Conservation (phyloP, 2,797 vertebrate species). For the Synaphobranchus kaupii region DNA sequence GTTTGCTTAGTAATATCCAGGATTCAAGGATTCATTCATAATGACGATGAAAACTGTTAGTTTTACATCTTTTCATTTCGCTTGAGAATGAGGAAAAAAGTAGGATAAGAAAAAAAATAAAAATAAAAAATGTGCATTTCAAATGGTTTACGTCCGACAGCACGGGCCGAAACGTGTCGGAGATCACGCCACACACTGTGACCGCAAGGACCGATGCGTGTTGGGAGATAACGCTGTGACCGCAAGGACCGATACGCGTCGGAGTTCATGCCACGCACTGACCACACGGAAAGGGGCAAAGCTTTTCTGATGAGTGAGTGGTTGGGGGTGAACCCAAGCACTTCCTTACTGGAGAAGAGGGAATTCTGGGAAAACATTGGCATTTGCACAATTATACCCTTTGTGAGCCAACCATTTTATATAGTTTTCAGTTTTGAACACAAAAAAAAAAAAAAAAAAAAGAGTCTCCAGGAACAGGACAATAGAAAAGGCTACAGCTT, state of each 20-base stretch:
- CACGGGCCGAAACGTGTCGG: slow-evolving; percentile 17
- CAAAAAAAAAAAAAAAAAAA: slow-evolving; percentile 88
- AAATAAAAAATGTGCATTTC: slow-evolving; percentile 62
- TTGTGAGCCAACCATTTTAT: slow-evolving; percentile 82
- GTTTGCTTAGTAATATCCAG: slow-evolving; percentile 72
- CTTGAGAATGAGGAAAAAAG: slow-evolving; percentile 81
- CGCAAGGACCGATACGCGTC: slow-evolving; percentile 23
- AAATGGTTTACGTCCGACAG: slow-evolving; percentile 42
- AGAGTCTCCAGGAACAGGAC: slow-evolving; percentile 58
- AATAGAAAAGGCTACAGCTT: slow-evolving; percentile 70
- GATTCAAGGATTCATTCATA: slow-evolving; percentile 55
- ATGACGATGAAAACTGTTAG: slow-evolving; percentile 59
- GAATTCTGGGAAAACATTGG: slow-evolving; percentile 83
- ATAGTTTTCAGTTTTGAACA: slow-evolving; percentile 83
- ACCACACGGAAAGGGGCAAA: slow-evolving; percentile 22
- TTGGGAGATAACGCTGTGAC: slow-evolving; percentile 36
- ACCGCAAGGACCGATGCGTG: not conserved
- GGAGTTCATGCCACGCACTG: not conserved
- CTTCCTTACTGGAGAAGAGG: slow-evolving; percentile 77
- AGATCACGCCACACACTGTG: not conserved
- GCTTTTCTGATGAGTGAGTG: slow-evolving; percentile 39
- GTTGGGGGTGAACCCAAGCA: slow-evolving; percentile 65
- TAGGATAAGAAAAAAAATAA: slow-evolving; percentile 69
- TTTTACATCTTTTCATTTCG: slow-evolving; percentile 64
- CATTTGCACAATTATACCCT: slow-evolving; percentile 87